Conservation (phyloP, 2,113 vertebrate species). For the Oreochromis niloticus region DNA sequence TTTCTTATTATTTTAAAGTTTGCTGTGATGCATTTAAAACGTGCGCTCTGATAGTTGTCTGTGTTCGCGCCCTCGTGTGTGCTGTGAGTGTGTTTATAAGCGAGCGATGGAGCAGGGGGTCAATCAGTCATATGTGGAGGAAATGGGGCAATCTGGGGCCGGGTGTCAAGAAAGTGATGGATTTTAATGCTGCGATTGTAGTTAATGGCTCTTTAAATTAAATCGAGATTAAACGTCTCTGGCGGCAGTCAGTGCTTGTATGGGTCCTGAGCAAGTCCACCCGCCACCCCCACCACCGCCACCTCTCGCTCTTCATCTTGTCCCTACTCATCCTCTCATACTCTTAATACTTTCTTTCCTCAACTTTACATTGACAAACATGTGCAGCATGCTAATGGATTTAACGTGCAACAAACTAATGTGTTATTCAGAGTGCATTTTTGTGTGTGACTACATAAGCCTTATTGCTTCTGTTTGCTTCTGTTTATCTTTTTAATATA, state of each 20-base stretch:
- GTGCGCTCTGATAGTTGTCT: neutral
- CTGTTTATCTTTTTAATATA: constrained; percentile 1
- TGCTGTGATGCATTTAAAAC: neutral
- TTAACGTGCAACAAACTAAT: neutral
- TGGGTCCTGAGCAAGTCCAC: neutral
- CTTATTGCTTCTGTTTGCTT: neutral
- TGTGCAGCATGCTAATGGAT: neutral
- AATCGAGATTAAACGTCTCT: constrained; percentile 71
- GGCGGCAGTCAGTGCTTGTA: constrained; percentile 46
- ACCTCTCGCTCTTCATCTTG: constrained; percentile 16
- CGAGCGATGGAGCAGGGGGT: constrained; percentile 47
- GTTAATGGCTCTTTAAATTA: constrained; percentile 79
- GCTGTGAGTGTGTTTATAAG: constrained; percentile 25
- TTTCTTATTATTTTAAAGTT: neutral
- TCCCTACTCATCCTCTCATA: constrained; percentile 16
- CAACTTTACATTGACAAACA: constrained; percentile 19
- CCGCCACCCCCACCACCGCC: neutral
- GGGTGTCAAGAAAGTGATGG: constrained; percentile 73
- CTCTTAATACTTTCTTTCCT: constrained; percentile 11
- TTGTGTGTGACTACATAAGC: neutral
- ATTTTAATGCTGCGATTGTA: constrained; percentile 75
- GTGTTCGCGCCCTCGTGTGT: neutral
- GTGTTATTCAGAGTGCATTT: neutral
- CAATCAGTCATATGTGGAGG: constrained; percentile 69
- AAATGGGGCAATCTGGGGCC: constrained; percentile 70